Evolutionary conservation across 2,888 invertebrate genomes (phyloP).

Genomic region (Synergus gifuensis): DNA sequence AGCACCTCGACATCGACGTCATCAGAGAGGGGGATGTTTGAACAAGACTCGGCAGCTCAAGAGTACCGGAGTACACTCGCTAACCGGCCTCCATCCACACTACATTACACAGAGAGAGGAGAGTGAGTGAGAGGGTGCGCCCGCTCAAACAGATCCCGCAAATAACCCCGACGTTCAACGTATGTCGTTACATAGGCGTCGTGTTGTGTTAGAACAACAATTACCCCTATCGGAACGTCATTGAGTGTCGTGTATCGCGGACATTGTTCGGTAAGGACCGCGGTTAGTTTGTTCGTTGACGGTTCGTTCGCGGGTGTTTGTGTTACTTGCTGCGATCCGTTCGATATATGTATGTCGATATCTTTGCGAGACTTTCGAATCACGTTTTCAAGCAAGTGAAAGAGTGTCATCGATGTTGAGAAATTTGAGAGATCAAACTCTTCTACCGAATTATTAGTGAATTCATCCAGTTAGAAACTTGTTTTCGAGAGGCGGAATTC

Average conservation of each 20-base stretch:
- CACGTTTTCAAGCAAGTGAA: neutral
- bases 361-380: constrained; percentile 18
- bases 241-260: constrained; percentile 58
- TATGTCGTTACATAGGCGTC: constrained; percentile 58
- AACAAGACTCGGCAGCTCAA: constrained; percentile 75
- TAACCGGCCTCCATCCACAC: constrained; percentile 75
- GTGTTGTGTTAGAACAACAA: constrained; percentile 65
- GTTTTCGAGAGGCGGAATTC: neutral
- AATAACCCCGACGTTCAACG: constrained; percentile 57
- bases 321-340: constrained; percentile 25
- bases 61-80: constrained; percentile 76
- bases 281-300: constrained; percentile 45
- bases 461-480: neutral
- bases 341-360: neutral
- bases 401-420: constrained; percentile 1
- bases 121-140: constrained; percentile 53
- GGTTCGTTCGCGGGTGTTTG: constrained; percentile 43
- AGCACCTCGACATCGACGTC: constrained; percentile 45
- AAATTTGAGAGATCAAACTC: neutral
- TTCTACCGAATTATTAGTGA: neutral
- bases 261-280: constrained; percentile 57
- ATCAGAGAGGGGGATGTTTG: constrained; percentile 68
- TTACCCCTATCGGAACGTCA: constrained; percentile 62
- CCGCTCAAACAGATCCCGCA: constrained; percentile 61
- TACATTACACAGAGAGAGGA: constrained; percentile 59